Percentiles rank a stretch among this genome's conserved stretches.
phyloP scores from a whole-genome alignment of 2,113 vertebrate species.

The Vanacampus margaritifer region DNA sequence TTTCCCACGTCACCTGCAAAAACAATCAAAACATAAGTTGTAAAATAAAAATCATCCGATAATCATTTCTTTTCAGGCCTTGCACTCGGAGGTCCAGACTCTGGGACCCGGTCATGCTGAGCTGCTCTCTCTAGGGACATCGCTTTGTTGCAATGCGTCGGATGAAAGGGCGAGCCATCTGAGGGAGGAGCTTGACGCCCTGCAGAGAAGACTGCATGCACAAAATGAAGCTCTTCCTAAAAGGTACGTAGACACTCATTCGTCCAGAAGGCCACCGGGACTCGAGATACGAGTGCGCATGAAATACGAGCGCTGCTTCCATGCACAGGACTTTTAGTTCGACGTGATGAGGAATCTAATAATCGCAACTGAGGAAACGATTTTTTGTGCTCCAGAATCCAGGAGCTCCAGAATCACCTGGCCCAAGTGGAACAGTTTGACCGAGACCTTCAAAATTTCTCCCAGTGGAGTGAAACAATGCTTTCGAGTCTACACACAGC shows the following conservation, averaged over 20 bases:
- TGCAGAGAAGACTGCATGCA: constrained; percentile 74
- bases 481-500: constrained; percentile 79
- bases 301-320: too few relatives aligned
- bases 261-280: too few relatives aligned
- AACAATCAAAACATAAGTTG: not conserved
- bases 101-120: constrained; percentile 66
- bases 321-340: too few relatives aligned
- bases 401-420: constrained; percentile 78
- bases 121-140: constrained; percentile 71
- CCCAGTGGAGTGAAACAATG: constrained; percentile 86
- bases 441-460: constrained; percentile 82
- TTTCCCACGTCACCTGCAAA: too few relatives aligned
- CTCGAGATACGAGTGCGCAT: too few relatives aligned
- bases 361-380: not conserved
- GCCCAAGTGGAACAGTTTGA: constrained; percentile 81
- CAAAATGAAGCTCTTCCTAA: constrained; percentile 76
- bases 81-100: constrained; percentile 73
- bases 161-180: constrained; percentile 69
- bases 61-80: constrained; percentile 63
- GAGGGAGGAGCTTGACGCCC: constrained; percentile 70
- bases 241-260: constrained; percentile 46
- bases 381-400: constrained; percentile 69
- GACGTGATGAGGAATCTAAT: not conserved
- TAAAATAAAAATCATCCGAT: too few relatives aligned
- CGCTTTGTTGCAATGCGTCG: constrained; percentile 73